Evolutionary conservation across 2,113 vertebrate species (phyloP).

Genomic region (Otus sunia): DNA sequence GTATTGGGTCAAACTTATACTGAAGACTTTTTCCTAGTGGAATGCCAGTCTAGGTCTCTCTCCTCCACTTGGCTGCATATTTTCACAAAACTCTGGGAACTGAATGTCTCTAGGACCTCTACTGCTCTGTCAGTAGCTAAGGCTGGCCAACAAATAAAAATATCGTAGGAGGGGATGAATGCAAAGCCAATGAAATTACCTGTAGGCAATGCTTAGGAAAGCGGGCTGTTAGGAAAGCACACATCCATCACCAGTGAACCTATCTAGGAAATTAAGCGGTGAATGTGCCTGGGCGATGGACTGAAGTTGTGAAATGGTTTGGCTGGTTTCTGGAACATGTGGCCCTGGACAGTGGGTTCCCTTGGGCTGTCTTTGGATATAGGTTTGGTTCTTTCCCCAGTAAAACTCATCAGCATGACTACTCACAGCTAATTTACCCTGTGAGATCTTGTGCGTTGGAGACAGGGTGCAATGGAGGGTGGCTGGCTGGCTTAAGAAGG

Average conservation of each 20-base stretch:
- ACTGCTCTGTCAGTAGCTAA: not conserved
- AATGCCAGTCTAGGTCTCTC: not conserved
- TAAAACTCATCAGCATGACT: not conserved
- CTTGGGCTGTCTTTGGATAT: accelerated
- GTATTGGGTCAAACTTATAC: not conserved
- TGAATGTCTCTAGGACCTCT: not conserved
- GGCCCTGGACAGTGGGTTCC: not conserved
- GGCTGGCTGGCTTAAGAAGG: not conserved
- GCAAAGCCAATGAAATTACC: not conserved
- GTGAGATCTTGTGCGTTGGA: not conserved
- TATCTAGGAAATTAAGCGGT: not conserved
- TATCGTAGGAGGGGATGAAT: not conserved
- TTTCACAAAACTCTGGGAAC: not conserved
- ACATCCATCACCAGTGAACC: not conserved
- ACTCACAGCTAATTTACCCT: not conserved
- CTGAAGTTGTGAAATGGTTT: not conserved
- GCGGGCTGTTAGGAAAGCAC: not conserved
- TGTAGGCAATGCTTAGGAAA: not conserved
- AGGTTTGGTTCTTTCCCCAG: not conserved
- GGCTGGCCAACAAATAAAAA: not conserved
- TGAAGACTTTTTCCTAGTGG: not conserved
- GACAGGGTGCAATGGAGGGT: not conserved
- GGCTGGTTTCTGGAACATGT: not conserved
- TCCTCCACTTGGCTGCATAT: not conserved
- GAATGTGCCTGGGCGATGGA: accelerated